Evolutionary conservation across 2,888 invertebrate genomes (phyloP), one percentile per base, ranked within the genome.

Genomic region (Hermaeophaga mercurialis): DNA sequence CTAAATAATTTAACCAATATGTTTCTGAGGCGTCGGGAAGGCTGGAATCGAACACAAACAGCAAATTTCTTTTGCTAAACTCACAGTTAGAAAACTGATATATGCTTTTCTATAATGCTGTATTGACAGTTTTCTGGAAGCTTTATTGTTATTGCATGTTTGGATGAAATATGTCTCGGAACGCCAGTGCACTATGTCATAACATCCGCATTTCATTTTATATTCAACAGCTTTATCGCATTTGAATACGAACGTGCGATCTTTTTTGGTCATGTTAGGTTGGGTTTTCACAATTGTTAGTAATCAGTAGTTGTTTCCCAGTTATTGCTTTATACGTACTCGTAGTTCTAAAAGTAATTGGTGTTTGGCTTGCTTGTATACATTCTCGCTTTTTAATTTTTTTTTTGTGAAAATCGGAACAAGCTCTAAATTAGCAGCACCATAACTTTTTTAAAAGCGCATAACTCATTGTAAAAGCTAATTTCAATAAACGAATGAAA

Each of bases 41-140:
- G 43, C 52, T 52, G 43, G 43, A 43, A 52, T 19, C 41, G 39
- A 52, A 52, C 52, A 44, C 43, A 34, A 52, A 52, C 24, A 34
- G 44, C 52, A 18, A 52, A 52, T 43, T 52, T 52, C 52, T 44
- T 52, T 34, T 17, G 12, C 15, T 19, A 43, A 50, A 41, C 31
- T 43, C n/a, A 17, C 34, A 43, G 18, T 39, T 43, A 14, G 52
- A 43, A 52, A 52, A 52, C 52, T 52, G 52, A 56, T 56, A 56
- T 46, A 56, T 52, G 46, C 56, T 52, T 52, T 41, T 43, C 52
- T 50, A 52, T 56, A 56, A 56, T 56, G 56, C 52, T 52, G 56
- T 43, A 56, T 56, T 46, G 56, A 56, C 56, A 56, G 56, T 50
- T 56, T 56, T 56, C 47, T 44, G 41, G 41, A 22, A 46, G 43